Percentiles rank a stretch among this genome's conserved stretches.
Evolutionary conservation across 2,888 invertebrate genomes (phyloP).

Genomic region (Lepidocyrtoides sp.): DNA sequence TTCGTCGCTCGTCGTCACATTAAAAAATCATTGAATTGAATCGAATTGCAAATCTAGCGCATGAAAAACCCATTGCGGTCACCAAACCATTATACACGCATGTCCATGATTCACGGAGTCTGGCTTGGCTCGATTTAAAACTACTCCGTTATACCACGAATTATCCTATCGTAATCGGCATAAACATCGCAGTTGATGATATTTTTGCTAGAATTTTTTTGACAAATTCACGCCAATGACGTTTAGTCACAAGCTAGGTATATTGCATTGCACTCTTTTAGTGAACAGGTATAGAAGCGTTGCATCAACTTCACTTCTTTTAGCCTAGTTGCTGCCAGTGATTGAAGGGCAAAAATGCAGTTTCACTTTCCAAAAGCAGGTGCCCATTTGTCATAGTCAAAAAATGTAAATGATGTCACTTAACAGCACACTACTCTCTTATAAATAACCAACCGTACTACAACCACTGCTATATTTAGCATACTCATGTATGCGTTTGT

Average conservation of each 20-base stretch:
- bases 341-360: slow-evolving; percentile 54
- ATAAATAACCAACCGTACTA: not conserved
- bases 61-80: slow-evolving; percentile 77
- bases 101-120: slow-evolving; percentile 75
- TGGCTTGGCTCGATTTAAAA: slow-evolving; percentile 41
- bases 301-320: not conserved
- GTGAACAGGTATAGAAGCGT: slow-evolving; percentile 1
- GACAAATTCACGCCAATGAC: slow-evolving; percentile 2
- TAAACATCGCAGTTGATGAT: not conserved
- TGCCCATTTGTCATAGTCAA: slow-evolving; percentile 49
- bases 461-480: slow-evolving; percentile 1
- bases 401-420: slow-evolving; percentile 44
- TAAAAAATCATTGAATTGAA: slow-evolving; percentile 66
- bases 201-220: not conserved
- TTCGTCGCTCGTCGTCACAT: slow-evolving; percentile 54
- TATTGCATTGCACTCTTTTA: not conserved
- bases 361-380: slow-evolving; percentile 71
- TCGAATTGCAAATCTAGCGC: slow-evolving; percentile 74
- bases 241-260: not conserved
- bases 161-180: not conserved
- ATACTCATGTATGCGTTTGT: not conserved
- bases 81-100: slow-evolving; percentile 74
- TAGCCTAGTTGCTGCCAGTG: slow-evolving; percentile 4
- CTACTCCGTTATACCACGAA: slow-evolving; percentile 23
- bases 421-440: not conserved